Evolutionary conservation across 2,797 vertebrate genomes (phyloP).

Genomic region (Sebastes dallii): DNA sequence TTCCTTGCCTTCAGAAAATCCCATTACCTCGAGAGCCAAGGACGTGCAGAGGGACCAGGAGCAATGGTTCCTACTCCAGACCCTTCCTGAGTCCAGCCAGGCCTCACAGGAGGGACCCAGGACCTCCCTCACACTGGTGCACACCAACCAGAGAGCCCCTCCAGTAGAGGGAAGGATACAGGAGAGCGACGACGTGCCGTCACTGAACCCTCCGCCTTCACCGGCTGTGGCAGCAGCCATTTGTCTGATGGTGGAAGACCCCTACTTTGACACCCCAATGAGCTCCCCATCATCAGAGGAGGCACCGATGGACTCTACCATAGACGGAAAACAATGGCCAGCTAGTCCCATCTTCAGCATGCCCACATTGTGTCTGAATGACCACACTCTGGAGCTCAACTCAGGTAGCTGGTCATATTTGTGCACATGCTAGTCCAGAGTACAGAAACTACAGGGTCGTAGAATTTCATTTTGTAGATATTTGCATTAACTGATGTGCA

Average conservation of each 20-base stretch:
- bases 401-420: constrained; percentile 50
- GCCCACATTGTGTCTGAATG: constrained; percentile 57
- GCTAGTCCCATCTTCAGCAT: constrained; percentile 1
- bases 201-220: constrained; percentile 3
- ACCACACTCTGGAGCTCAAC: constrained; percentile 33
- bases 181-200: not conserved
- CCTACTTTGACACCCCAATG: constrained; percentile 75
- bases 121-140: not conserved
- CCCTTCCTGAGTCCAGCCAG: not conserved
- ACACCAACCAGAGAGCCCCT: not conserved
- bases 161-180: not conserved
- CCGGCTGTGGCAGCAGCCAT: constrained; percentile 17
- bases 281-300: constrained; percentile 28
- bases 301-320: not conserved
- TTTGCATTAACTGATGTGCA: not conserved
- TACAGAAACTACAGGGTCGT: not conserved
- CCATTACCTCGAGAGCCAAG: not conserved
- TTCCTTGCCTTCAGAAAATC: constrained; percentile 13
- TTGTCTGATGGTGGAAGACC: constrained; percentile 82
- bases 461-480: not conserved
- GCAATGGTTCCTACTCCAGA: not conserved
- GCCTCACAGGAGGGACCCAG: constrained; percentile 1
- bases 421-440: not conserved
- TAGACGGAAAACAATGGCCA: constrained; percentile 18
- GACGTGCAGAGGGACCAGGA: constrained; percentile 14